These are phyloP conservation scores for Caenorhabditis becei DNA, from an alignment of 2,888 invertebrate genomes.

Conservation along the genomic window DNA sequence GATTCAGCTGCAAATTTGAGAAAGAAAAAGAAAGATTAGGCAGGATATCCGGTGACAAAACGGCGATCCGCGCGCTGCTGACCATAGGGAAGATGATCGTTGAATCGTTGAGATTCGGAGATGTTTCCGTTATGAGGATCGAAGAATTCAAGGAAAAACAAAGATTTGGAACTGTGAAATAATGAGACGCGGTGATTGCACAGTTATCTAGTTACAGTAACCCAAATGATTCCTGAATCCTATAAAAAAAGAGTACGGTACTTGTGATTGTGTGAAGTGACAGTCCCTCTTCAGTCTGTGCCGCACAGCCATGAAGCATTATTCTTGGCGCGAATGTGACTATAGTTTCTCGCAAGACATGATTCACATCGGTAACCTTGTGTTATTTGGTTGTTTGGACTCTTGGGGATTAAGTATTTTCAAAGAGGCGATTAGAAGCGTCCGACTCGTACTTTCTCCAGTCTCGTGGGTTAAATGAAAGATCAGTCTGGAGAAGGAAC, in stretches of 20 bases:
- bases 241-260: too few relatives aligned
- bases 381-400: background rate
- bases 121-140: too few relatives aligned
- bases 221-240: too few relatives aligned
- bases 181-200: too few relatives aligned
- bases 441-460: background rate
- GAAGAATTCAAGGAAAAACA: too few relatives aligned
- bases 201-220: too few relatives aligned
- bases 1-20: background rate
- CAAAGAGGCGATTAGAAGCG: background rate
- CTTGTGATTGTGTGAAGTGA: too few relatives aligned
- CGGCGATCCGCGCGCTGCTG: background rate
- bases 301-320: too few relatives aligned
- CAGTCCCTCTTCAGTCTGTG: too few relatives aligned
- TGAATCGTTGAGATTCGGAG: constrained; percentile 9
- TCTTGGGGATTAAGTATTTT: background rate
- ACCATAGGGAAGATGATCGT: constrained; percentile 21
- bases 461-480: background rate
- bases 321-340: background rate
- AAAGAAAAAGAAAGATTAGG: constrained; percentile 31
- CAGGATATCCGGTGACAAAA: constrained; percentile 45
- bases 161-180: too few relatives aligned
- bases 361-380: background rate
- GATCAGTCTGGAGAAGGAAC: background rate
- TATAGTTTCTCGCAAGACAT: too few relatives aligned